Conservation (phyloP, 2,888 invertebrate species). For the Branchipolynoe longqiensis region DNA sequence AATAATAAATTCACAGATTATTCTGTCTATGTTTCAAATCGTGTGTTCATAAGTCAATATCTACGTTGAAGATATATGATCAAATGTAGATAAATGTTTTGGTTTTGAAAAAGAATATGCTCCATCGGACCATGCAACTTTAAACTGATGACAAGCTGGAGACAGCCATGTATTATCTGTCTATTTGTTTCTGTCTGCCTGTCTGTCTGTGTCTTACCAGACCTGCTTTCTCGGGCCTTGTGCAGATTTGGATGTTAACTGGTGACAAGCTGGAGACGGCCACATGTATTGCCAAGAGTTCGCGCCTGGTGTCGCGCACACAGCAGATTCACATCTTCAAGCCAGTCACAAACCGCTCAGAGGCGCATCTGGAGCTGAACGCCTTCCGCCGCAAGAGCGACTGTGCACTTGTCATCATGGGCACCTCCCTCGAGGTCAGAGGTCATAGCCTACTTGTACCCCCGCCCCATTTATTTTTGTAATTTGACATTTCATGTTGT, state of each 20-base stretch:
- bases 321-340: conserved; percentile 90
- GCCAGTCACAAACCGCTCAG: conserved; percentile 86
- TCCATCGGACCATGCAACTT: too few species aligned
- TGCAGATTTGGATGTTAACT: conserved; percentile 88
- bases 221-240: neutral
- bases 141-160: too few species aligned
- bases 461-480: too few species aligned
- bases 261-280: conserved; percentile 95
- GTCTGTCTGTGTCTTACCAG: neutral
- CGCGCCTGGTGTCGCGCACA: conserved; percentile 91
- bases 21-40: neutral
- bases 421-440: conserved; percentile 84
- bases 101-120: too few species aligned
- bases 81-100: too few species aligned
- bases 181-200: too few species aligned
- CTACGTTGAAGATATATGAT: too few species aligned
- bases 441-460: too few species aligned
- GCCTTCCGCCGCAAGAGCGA: conserved; percentile 85
- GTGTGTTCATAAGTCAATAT: neutral
- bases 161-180: too few species aligned
- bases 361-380: conserved; percentile 86
- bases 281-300: conserved; percentile 98
- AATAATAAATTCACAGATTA: neutral
- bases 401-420: conserved; percentile 87
- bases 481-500: too few species aligned